Percentiles rank a stretch among this genome's conserved stretches.
These are phyloP conservation scores for Morone saxatilis DNA, from an alignment of 2,113 vertebrate genomes.

Conservation along the genomic window DNA sequence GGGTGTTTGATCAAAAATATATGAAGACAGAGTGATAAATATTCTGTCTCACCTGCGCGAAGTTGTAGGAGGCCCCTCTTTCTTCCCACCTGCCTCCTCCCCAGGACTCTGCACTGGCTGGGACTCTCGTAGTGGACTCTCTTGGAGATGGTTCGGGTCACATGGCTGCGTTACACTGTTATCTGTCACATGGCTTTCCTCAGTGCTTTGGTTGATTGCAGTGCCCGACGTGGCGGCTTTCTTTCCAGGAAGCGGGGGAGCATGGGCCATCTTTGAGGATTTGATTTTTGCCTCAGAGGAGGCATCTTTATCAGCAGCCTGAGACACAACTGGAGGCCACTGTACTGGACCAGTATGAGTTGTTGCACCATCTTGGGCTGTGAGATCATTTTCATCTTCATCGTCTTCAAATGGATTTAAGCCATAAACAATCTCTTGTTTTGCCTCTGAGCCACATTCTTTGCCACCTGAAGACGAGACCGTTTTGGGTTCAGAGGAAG, in stretches of 20 bases:
- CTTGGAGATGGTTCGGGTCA: constrained; percentile 78
- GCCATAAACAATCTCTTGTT: constrained; percentile 9
- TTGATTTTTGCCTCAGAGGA: constrained; percentile 43
- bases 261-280: constrained; percentile 69
- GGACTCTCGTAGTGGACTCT: constrained; percentile 84
- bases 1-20: neutral
- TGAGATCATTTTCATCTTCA: constrained; percentile 34
- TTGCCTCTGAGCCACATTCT: neutral
- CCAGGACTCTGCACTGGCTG: constrained; percentile 64
- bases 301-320: constrained; percentile 20
- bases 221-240: neutral
- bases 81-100: constrained; percentile 60
- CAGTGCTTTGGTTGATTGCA: neutral
- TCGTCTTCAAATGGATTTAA: constrained; percentile 72
- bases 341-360: neutral
- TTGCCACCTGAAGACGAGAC: neutral
- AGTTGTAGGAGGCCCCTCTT: constrained; percentile 73
- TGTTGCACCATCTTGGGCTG: constrained; percentile 8
- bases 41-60: constrained; percentile 69
- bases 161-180: constrained; percentile 25
- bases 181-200: neutral
- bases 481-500: constrained; percentile 2
- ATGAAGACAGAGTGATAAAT: neutral
- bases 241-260: constrained; percentile 74
- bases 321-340: constrained; percentile 4